Evolutionary conservation across 2,797 vertebrate genomes (phyloP).

Genomic region (Rhinophrynus dorsalis): DNA sequence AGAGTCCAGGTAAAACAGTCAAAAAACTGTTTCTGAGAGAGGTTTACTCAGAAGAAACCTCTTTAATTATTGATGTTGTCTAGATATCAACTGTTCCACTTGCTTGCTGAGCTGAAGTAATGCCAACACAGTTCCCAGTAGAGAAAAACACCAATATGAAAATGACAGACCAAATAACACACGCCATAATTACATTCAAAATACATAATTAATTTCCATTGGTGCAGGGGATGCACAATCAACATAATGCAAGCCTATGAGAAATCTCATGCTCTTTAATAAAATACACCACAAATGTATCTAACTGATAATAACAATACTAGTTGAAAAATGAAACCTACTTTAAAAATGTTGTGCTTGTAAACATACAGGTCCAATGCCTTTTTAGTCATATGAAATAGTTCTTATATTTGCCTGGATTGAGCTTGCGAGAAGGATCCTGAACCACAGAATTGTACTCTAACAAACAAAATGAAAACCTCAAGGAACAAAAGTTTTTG

Average conservation of each 20-base stretch:
- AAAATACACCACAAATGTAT: slow-evolving; percentile 1
- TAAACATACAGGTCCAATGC: too few species aligned
- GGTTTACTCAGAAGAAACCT: slow-evolving; percentile 8
- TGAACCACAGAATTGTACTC: too few species aligned
- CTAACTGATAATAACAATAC: neutral
- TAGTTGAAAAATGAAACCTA: neutral
- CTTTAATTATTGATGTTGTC: slow-evolving; percentile 3
- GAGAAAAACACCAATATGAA: slow-evolving; percentile 15
- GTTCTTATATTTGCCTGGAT: too few species aligned
- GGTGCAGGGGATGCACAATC: slow-evolving; percentile 7
- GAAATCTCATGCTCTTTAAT: neutral
- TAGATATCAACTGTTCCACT: slow-evolving; percentile 14
- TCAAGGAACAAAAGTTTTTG: too few species aligned
- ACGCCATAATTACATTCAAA: slow-evolving; percentile 23
- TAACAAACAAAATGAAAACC: too few species aligned
- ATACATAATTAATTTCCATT: slow-evolving; percentile 22
- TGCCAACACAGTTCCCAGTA: slow-evolving; percentile 24
- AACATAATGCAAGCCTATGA: neutral
- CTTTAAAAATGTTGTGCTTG: too few species aligned
- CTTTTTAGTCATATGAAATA: too few species aligned
- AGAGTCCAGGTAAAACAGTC: too few species aligned
- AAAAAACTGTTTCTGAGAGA: too few species aligned
- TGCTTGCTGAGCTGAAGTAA: slow-evolving; percentile 23
- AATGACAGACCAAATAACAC: slow-evolving; percentile 32
- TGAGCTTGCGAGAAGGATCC: too few species aligned